phyloP scores from a whole-genome alignment of 1,140 invertebrate species.

The Heliconius eleuchia region DNA sequence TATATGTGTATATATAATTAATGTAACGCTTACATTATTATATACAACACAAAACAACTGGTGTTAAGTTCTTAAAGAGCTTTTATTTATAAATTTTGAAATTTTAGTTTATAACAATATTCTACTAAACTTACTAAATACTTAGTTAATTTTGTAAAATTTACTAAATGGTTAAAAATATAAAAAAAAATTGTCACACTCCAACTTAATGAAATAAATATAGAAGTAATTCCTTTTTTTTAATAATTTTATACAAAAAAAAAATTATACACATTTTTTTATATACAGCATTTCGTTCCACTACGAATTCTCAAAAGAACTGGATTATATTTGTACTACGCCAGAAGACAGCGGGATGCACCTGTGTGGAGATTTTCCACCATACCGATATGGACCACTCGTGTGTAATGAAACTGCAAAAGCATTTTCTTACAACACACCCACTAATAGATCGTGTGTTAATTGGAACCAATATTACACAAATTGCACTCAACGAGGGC shows the following conservation, averaged over 20 bases:
- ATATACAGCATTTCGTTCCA: constrained; percentile 85
- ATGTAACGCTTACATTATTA: background rate
- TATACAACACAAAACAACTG: background rate
- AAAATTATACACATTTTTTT: constrained; percentile 25
- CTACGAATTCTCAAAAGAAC: constrained; percentile 92
- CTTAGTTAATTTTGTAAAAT: background rate
- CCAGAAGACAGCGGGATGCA: constrained; percentile 98
- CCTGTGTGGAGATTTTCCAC: constrained; percentile 92
- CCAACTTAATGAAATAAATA: background rate
- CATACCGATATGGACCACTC: constrained; percentile 86
- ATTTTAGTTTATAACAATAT: too few relatives aligned
- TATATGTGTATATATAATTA: background rate
- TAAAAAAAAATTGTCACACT: too few relatives aligned
- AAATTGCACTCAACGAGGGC: constrained; percentile 93
- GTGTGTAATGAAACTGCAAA: constrained; percentile 85
- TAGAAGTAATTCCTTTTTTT: background rate
- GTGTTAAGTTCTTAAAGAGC: background rate
- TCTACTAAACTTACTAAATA: background rate
- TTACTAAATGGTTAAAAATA: background rate
- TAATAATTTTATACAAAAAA: background rate
- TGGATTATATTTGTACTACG: constrained; percentile 98
- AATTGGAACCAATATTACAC: constrained; percentile 99
- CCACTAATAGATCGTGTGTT: constrained; percentile 89
- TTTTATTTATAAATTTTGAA: too few relatives aligned
- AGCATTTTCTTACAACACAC: constrained; percentile 77